These are phyloP conservation scores for Tetropium fuscum DNA, from an alignment of 2,888 invertebrate genomes.

Conservation along the genomic window DNA sequence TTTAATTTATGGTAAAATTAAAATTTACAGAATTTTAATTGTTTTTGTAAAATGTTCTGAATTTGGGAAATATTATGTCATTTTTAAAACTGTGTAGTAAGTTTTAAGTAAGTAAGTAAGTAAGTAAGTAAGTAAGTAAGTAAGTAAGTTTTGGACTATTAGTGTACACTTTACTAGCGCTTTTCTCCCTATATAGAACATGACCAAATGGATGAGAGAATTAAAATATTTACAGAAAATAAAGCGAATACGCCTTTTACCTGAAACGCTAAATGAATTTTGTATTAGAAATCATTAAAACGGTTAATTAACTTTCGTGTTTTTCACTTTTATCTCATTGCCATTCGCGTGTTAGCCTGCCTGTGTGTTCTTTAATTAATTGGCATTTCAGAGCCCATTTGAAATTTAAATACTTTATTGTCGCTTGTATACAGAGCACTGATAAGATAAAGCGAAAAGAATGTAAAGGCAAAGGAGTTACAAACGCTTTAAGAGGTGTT, in stretches of 20 bases:
- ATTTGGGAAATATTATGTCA: too few relatives aligned
- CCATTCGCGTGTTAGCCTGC: conserved; percentile 45
- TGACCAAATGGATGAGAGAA: too few relatives aligned
- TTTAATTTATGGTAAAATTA: too few relatives aligned
- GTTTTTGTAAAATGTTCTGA: too few relatives aligned
- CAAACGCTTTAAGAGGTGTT: conserved; percentile 24
- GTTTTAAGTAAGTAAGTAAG: too few relatives aligned
- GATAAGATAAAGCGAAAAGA: conserved; percentile 36
- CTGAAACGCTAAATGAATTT: conserved; percentile 13
- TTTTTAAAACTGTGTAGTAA: too few relatives aligned
- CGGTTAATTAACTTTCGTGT: conserved; percentile 27
- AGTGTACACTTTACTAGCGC: too few relatives aligned
- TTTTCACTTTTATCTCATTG: conserved; percentile 32
- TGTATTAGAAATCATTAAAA: conserved; percentile 27
- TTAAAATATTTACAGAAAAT: background rate
- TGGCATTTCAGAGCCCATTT: conserved; percentile 51
- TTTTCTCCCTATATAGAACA: too few relatives aligned
- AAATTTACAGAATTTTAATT: too few relatives aligned
- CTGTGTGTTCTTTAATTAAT: conserved; percentile 56
- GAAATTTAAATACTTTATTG: conserved; percentile 52
- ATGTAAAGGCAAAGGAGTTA: conserved; percentile 19
- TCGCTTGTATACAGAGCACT: conserved; percentile 33
- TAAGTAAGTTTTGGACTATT: too few relatives aligned
- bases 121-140: too few relatives aligned
- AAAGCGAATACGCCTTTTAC: background rate